These are phyloP conservation scores for Onychomys torridus DNA, from an alignment of 2,797 vertebrate genomes.

Conservation along the genomic window DNA sequence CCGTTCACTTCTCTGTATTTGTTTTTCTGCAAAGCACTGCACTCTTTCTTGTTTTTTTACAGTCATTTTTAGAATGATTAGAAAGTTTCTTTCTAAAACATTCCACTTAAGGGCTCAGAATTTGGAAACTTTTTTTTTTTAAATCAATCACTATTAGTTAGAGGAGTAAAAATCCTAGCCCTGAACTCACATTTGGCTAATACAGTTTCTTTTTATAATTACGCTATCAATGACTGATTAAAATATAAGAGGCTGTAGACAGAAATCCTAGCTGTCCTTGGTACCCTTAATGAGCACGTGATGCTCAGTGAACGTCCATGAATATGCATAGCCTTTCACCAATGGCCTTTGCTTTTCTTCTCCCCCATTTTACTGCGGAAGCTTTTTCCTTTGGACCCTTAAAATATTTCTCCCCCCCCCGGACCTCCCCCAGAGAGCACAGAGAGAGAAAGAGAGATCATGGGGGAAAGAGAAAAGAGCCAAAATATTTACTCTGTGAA, in stretches of 20 bases:
- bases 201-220: constrained; percentile 70
- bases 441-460: too few species aligned
- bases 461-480: too few species aligned
- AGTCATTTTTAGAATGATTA: constrained; percentile 73
- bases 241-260: constrained; percentile 38
- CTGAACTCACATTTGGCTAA: constrained; percentile 58
- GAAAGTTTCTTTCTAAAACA: constrained; percentile 69
- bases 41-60: not conserved
- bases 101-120: constrained; percentile 62
- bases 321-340: not conserved
- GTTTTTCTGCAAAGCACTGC: not conserved
- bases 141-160: constrained; percentile 37
- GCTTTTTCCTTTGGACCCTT: not conserved
- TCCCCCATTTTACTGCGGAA: not conserved
- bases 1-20: not conserved
- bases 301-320: not conserved
- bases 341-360: not conserved
- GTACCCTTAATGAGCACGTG: not conserved
- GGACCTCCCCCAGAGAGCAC: too few species aligned
- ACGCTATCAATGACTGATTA: constrained; percentile 58
- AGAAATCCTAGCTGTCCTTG: constrained; percentile 36
- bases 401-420: too few species aligned
- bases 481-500: constrained; percentile 31
- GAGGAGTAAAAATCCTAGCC: constrained; percentile 55
- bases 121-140: constrained; percentile 68